Base-by-base conservation (phyloP, 2,113 vertebrate species). In the Poeciliopsis prolifica region DNA sequence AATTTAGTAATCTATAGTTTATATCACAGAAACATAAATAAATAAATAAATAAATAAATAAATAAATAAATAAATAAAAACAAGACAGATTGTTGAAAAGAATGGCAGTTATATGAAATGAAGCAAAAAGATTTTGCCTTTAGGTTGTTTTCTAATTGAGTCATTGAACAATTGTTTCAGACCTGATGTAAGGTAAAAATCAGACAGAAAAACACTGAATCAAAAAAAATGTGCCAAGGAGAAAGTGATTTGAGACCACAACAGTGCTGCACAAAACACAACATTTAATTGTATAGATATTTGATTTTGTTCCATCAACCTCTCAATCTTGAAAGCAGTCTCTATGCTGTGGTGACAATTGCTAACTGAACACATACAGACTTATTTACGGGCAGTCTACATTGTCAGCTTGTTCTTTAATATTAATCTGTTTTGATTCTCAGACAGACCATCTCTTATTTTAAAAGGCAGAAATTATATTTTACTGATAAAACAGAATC, bases 381-480 rank as follows among this genome's bases (percentile, higher is more conserved):
- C 31, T 24, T 54, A 10, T 72, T 74, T 12, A 48, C n/a, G 63
- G 54, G 44, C 12, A 31, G 66, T 83, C 72, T 75, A 72, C 63
- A 74, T 69, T 72, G 80, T 89, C 82, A 79, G 73, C 35, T 68
- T 61, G 35, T 69, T 76, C 48, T 73, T 83, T 84, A 63, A 82
- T 10, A 42, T 42, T 42, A 42, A 42, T 42, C 40, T 42, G 40
- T 42, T 64, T 75, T 87, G 89, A 92, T 85, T 91, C 86, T 68
- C 67, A 81, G 68, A 72, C 79, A 54, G 83, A 86, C 75, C 14
- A 62, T 70, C 68, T 63, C 75, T 86, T 83, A 77, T 85, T 81
- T 91, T 65, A 77, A 80, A 91, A 86, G 69, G 86, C 86, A 89
- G 70, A 88, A 90, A 80, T 85, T 79, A 85, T 81, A 83, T 86